Conservation (phyloP, 2,797 vertebrate species). For the Falco biarmicus region DNA sequence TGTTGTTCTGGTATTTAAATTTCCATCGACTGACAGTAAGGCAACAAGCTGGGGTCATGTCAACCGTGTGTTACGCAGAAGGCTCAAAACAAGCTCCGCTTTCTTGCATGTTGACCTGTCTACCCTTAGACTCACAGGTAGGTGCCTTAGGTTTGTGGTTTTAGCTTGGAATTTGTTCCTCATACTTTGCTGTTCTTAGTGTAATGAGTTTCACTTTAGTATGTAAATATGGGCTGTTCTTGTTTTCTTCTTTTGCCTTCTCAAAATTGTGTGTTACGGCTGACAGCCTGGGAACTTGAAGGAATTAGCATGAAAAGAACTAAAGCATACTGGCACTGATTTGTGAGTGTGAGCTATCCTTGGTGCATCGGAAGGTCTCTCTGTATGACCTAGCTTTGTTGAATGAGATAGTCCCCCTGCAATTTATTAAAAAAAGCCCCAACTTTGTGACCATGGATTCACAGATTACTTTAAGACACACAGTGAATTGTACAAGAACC, state of each 20-base stretch:
- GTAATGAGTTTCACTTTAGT: background rate
- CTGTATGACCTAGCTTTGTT: background rate
- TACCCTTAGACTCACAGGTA: constrained; percentile 72
- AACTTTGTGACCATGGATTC: background rate
- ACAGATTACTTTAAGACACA: background rate
- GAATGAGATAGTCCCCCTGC: background rate
- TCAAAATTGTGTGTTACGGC: background rate
- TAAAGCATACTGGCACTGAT: background rate
- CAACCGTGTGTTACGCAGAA: constrained; percentile 52
- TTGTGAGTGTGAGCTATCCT: background rate
- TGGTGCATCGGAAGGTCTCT: background rate
- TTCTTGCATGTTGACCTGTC: constrained; percentile 66
- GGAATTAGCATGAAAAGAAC: background rate
- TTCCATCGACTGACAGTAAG: constrained; percentile 51
- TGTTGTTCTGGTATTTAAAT: constrained; percentile 74
- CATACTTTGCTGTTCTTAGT: background rate
- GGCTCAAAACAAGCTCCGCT: constrained; percentile 31
- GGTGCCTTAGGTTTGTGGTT: constrained; percentile 46
- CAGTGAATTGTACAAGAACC: background rate
- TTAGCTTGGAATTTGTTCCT: constrained; percentile 12
- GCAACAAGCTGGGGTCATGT: constrained; percentile 14
- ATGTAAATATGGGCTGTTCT: background rate
- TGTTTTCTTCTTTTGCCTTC: background rate
- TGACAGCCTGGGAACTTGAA: background rate
- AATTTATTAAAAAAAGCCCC: background rate